Conservation (phyloP, 2,113 vertebrate genomes). For the Bubo scandiacus region DNA sequence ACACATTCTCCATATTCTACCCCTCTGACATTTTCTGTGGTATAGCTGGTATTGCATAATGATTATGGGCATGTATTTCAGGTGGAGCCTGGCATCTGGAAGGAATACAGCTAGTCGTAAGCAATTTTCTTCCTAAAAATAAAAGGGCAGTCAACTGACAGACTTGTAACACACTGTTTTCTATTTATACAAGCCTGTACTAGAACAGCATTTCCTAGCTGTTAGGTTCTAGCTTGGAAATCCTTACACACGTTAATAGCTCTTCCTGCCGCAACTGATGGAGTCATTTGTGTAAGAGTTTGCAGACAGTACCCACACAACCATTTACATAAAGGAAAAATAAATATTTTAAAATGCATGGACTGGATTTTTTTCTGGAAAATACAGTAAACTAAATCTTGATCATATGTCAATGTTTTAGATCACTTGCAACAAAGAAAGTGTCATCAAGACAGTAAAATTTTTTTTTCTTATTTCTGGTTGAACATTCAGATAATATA, state of each 20-base stretch:
- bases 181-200: neutral
- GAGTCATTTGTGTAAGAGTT: neutral
- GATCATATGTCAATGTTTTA: neutral
- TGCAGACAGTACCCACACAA: neutral
- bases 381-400: neutral
- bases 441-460: neutral
- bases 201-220: neutral
- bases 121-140: neutral
- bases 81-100: neutral
- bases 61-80: neutral
- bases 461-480: neutral
- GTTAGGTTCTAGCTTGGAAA: neutral
- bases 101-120: neutral
- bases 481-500: neutral
- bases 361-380: neutral
- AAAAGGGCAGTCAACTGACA: neutral
- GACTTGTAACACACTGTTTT: neutral
- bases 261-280: neutral
- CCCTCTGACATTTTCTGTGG: neutral
- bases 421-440: neutral
- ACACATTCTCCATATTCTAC: neutral
- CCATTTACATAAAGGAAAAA: neutral
- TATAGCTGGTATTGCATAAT: neutral
- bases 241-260: neutral
- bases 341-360: neutral